These are phyloP conservation scores for Pterocles gutturalis DNA, from an alignment of 2,113 vertebrate species.

Conservation along the genomic window DNA sequence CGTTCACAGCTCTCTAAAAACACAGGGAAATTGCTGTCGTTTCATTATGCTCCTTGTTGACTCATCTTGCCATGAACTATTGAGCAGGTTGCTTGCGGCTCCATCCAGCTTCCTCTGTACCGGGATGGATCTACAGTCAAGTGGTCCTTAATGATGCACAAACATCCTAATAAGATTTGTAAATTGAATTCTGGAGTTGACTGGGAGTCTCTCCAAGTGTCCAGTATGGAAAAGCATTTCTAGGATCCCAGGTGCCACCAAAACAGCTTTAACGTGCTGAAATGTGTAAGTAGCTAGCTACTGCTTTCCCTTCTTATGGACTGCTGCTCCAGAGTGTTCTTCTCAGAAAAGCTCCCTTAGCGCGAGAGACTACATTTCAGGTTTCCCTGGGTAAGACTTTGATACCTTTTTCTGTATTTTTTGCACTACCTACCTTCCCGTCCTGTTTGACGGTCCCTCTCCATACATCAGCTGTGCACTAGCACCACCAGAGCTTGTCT, in stretches of 20 bases:
- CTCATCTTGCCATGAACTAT: background rate
- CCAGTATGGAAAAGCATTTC: background rate
- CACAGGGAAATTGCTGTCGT: fast-evolving
- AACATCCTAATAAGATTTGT: background rate
- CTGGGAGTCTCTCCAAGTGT: background rate
- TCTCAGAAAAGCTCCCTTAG: background rate
- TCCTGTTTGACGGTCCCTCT: background rate
- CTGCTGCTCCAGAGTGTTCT: background rate
- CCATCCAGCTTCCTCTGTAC: background rate
- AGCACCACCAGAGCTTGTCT: background rate
- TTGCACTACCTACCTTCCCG: background rate
- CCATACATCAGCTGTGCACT: background rate
- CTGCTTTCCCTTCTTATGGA: background rate
- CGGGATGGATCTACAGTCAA: background rate
- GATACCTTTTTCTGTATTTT: background rate
- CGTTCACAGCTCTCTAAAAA: fast-evolving
- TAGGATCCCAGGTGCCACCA: background rate
- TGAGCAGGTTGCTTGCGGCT: background rate
- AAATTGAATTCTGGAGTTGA: background rate
- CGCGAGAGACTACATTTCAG: background rate
- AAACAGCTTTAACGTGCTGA: background rate
- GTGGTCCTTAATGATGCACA: background rate
- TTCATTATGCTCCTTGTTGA: background rate
- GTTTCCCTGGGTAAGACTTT: background rate
- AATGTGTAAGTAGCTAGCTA: background rate